These are phyloP conservation scores for Gerosis bhagava DNA, from an alignment of 2,888 invertebrate species.

Conservation along the genomic window DNA sequence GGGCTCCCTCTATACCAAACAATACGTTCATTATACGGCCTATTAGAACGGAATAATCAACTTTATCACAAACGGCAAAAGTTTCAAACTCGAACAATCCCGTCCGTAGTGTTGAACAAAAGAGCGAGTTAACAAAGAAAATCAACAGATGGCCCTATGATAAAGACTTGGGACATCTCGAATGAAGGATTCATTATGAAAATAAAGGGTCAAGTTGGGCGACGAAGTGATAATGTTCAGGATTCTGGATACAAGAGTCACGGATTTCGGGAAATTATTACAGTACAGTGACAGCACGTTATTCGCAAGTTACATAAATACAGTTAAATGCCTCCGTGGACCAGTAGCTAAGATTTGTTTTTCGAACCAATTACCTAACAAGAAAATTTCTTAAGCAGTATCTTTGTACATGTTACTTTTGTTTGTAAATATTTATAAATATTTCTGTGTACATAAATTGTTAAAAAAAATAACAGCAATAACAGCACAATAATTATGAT, in stretches of 20 bases:
- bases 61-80: conserved; percentile 48
- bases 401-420: too few relatives aligned
- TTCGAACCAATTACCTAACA: too few relatives aligned
- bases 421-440: too few relatives aligned
- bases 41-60: conserved; percentile 34
- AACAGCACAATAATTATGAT: too few relatives aligned
- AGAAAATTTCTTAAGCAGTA: too few relatives aligned
- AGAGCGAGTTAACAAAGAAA: conserved; percentile 60
- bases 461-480: too few relatives aligned
- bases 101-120: conserved; percentile 44
- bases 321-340: too few relatives aligned
- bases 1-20: conserved; percentile 31
- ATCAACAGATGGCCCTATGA: conserved; percentile 69
- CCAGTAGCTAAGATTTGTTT: too few relatives aligned
- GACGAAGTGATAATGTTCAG: conserved; percentile 53
- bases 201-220: conserved; percentile 55
- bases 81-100: conserved; percentile 34
- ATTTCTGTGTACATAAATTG: too few relatives aligned
- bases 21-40: conserved; percentile 42
- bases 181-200: conserved; percentile 52
- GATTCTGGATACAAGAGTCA: conserved; percentile 38
- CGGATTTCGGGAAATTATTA: conserved; percentile 1
- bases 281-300: too few relatives aligned
- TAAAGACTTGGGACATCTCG: conserved; percentile 43
- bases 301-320: too few relatives aligned